Evolutionary conservation across 2,113 vertebrate genomes (phyloP).

Genomic region (Potamarius usumacintae): DNA sequence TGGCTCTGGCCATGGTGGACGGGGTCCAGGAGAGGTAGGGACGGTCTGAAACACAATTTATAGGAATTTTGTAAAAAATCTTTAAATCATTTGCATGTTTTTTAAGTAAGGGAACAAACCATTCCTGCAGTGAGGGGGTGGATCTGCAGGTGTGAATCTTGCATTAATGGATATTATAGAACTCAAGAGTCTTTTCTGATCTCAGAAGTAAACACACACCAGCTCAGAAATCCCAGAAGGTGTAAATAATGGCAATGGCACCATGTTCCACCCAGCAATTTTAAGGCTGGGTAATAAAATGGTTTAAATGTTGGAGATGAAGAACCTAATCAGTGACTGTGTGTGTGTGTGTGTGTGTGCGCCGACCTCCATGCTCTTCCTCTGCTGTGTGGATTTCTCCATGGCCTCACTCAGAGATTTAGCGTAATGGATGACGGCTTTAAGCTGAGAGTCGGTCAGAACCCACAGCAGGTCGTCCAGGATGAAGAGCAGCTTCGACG

Average conservation of each 20-base stretch:
- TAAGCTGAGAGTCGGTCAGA: conserved; percentile 94
- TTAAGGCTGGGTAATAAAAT: neutral
- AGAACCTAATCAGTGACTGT: neutral
- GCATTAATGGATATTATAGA: neutral
- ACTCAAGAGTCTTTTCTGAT: neutral
- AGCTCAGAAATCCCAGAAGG: neutral
- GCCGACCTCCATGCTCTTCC: conserved; percentile 81
- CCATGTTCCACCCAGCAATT: neutral
- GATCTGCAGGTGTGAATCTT: neutral
- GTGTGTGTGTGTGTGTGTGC: neutral
- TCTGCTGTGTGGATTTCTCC: conserved; percentile 93
- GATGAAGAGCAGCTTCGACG: conserved; percentile 93
- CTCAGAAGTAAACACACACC: neutral
- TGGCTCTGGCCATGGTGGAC: conserved; percentile 82
- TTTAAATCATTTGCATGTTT: neutral
- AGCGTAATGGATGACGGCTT: conserved; percentile 95
- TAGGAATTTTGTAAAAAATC: neutral
- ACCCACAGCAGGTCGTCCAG: conserved; percentile 97
- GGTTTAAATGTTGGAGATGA: neutral
- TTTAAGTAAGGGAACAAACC: neutral
- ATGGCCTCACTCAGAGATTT: conserved; percentile 94
- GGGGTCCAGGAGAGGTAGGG: conserved; percentile 80
- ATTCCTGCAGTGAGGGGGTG: neutral
- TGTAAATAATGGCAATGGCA: neutral
- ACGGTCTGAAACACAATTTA: conserved; percentile 72